Evolutionary conservation across 2,888 invertebrate species (phyloP).

Genomic region (Eupithecia tripunctaria): DNA sequence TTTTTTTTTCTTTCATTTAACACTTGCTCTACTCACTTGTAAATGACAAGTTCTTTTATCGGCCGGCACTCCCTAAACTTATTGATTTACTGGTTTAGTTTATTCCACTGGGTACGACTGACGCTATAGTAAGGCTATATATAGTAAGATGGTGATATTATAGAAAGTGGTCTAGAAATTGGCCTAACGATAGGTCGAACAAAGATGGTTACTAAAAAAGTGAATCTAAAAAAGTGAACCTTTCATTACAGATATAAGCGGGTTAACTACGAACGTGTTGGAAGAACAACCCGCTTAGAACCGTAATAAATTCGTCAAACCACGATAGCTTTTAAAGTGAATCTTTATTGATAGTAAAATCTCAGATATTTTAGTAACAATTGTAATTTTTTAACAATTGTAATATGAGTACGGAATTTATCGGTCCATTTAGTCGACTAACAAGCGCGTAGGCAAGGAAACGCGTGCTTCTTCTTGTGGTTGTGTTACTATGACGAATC

Average conservation of each 20-base stretch:
- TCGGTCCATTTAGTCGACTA: neutral
- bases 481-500: neutral
- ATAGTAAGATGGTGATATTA: neutral
- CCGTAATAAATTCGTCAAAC: too few relatives aligned
- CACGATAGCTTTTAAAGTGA: too few relatives aligned
- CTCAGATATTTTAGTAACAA: neutral
- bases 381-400: neutral
- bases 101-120: neutral
- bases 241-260: too few relatives aligned
- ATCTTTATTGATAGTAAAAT: neutral
- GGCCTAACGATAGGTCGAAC: neutral
- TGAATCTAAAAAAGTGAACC: too few relatives aligned
- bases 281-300: too few relatives aligned
- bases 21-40: neutral
- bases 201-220: neutral
- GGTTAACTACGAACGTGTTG: too few relatives aligned
- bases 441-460: constrained; percentile 2
- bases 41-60: neutral
- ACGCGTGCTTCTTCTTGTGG: neutral
- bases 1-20: neutral
- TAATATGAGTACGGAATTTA: neutral
- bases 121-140: neutral
- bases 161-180: neutral
- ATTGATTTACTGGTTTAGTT: neutral
- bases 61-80: neutral